Conservation (phyloP, 2,113 vertebrate genomes). For the Sigmodon hispidus region DNA sequence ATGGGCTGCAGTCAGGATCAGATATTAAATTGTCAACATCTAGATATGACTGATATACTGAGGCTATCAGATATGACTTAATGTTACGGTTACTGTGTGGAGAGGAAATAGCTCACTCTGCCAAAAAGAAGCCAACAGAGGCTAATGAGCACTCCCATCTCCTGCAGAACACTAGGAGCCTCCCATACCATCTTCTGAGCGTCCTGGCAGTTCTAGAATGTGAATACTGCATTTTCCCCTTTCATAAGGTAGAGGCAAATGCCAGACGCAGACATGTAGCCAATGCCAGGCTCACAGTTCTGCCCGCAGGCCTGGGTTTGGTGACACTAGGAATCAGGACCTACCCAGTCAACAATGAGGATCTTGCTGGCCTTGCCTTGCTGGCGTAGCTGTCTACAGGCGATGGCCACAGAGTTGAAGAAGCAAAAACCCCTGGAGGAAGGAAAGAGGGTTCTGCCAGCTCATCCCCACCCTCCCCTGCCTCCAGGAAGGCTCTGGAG, state of each 20-base stretch:
- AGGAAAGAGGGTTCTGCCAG: neutral
- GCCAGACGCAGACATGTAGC: neutral
- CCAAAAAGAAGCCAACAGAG: neutral
- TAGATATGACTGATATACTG: neutral
- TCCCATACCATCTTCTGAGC: neutral
- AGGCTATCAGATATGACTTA: neutral
- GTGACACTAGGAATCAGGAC: constrained; percentile 29
- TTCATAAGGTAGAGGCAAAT: neutral
- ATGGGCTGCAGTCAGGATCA: neutral
- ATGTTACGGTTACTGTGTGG: neutral
- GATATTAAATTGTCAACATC: neutral
- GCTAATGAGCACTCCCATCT: neutral
- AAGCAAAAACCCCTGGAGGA: constrained; percentile 93
- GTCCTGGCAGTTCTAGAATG: neutral
- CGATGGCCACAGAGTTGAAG: constrained; percentile 96
- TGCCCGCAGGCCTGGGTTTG: fast-evolving
- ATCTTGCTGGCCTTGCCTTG: constrained; percentile 92
- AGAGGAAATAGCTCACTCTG: neutral
- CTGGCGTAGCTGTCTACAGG: constrained; percentile 91
- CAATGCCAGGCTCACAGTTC: neutral
- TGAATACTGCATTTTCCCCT: neutral
- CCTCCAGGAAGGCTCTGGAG: neutral
- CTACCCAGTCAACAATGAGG: constrained; percentile 97
- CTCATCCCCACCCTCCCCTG: neutral
- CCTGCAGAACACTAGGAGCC: fast-evolving